Conservation (phyloP, 92 coral and sea anemone genomes). For the Porites divaricata region DNA sequence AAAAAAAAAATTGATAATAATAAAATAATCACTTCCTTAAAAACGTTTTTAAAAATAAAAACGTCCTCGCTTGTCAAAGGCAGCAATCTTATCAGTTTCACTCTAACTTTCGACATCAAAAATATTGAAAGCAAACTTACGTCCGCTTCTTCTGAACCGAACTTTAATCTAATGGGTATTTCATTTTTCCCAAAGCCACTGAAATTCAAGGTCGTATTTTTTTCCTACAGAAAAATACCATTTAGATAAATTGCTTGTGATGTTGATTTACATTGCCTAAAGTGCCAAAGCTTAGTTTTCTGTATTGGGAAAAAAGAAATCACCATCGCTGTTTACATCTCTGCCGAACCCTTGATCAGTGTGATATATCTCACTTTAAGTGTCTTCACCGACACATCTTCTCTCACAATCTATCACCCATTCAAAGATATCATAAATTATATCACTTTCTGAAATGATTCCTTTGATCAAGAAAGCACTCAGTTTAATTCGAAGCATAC, state of each 20-base stretch:
- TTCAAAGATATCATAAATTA: conserved; percentile 13
- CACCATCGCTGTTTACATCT: conserved; percentile 16
- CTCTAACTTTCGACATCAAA: conserved; percentile 43
- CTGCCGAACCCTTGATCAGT: conserved; percentile 8
- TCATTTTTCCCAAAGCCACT: background rate
- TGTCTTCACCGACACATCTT: conserved; percentile 14
- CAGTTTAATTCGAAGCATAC: background rate
- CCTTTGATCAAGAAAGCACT: background rate
- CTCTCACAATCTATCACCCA: background rate
- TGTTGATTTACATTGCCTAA: background rate
- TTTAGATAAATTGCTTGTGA: background rate
- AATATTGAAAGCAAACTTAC: conserved; percentile 31
- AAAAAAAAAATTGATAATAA: background rate
- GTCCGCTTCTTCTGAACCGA: background rate
- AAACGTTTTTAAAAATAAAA: conserved; percentile 21
- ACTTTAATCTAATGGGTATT: background rate
- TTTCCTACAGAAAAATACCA: background rate
- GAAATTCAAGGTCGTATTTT: background rate
- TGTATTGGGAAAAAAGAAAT: background rate
- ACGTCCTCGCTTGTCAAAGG: conserved; percentile 24
- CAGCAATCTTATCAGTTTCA: conserved; percentile 39
- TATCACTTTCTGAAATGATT: conserved; percentile 5
- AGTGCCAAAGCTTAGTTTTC: background rate
- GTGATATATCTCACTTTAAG: conserved; percentile 17
- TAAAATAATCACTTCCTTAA: conserved; percentile 34